Conservation (phyloP, 2,888 invertebrate genomes). For the Eutolmus rufibarbis region DNA sequence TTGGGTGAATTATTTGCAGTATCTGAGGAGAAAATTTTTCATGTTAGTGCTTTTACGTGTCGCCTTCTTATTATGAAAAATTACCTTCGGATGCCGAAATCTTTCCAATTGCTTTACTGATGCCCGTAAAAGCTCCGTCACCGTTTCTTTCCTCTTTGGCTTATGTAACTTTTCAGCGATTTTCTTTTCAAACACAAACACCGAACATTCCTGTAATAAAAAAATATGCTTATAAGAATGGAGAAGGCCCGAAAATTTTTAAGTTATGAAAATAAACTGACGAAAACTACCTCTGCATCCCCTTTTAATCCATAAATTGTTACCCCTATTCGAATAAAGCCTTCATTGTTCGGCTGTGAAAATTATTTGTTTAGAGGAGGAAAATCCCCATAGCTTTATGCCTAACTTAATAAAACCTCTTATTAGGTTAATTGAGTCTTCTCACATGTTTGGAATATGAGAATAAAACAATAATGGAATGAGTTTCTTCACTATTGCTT, state of each 20-base stretch:
- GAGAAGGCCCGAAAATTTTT: background rate
- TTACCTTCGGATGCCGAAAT: conserved; percentile 81
- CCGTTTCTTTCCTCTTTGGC: conserved; percentile 89
- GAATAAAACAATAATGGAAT: background rate
- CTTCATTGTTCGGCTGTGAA: background rate
- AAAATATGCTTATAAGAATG: background rate
- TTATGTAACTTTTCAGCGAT: conserved; percentile 92
- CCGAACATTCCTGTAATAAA: conserved; percentile 82
- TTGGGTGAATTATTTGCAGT: conserved; percentile 72
- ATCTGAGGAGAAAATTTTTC: conserved; percentile 59
- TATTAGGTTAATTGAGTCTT: background rate
- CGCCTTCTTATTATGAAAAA: conserved; percentile 44
- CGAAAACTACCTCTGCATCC: background rate
- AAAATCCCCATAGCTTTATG: background rate
- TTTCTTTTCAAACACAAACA: conserved; percentile 93
- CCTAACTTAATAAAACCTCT: background rate
- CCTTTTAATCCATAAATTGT: background rate
- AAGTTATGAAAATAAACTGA: background rate
- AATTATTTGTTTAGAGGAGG: background rate
- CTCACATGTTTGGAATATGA: background rate
- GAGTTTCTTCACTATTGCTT: background rate
- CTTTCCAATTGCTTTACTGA: conserved; percentile 82
- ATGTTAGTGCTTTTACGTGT: background rate
- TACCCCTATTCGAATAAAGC: background rate
- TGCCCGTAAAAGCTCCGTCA: conserved; percentile 83